These are phyloP conservation scores for Eupeodes latifasciatus DNA, from an alignment of 2,888 invertebrate species.

Conservation along the genomic window DNA sequence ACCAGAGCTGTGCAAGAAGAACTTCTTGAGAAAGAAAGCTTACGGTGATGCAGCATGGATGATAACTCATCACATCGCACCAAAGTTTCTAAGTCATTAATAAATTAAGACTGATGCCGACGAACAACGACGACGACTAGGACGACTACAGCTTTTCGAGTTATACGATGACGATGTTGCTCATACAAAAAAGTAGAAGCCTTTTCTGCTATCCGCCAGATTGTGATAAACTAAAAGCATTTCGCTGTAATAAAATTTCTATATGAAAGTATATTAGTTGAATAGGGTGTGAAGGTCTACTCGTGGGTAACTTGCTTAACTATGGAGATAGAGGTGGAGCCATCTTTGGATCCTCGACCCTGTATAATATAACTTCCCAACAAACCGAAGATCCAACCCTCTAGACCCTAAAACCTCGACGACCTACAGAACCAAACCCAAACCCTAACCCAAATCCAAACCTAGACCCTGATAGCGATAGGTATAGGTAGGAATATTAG, in stretches of 20 bases:
- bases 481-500: too few relatives aligned
- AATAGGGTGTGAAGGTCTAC: slow-evolving; percentile 47
- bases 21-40: neutral
- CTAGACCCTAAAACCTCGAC: neutral
- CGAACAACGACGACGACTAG: slow-evolving; percentile 29
- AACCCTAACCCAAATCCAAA: neutral
- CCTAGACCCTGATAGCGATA: neutral
- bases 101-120: slow-evolving; percentile 71
- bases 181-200: slow-evolving; percentile 40
- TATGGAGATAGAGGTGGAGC: neutral
- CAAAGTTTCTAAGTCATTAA: slow-evolving; percentile 71
- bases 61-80: slow-evolving; percentile 51
- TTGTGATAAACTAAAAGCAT: slow-evolving; percentile 74
- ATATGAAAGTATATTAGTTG: slow-evolving; percentile 54
- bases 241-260: slow-evolving; percentile 66
- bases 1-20: neutral
- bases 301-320: slow-evolving; percentile 40
- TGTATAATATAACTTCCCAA: slow-evolving; percentile 3
- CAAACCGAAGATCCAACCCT: neutral
- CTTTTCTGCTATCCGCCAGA: slow-evolving; percentile 48
- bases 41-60: slow-evolving; percentile 5
- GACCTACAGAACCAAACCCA: neutral
- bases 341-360: slow-evolving; percentile 40
- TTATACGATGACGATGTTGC: slow-evolving; percentile 51
- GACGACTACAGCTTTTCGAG: neutral